These are phyloP conservation scores for Rhagium mordax DNA, from an alignment of 2,888 invertebrate species.

Conservation along the genomic window DNA sequence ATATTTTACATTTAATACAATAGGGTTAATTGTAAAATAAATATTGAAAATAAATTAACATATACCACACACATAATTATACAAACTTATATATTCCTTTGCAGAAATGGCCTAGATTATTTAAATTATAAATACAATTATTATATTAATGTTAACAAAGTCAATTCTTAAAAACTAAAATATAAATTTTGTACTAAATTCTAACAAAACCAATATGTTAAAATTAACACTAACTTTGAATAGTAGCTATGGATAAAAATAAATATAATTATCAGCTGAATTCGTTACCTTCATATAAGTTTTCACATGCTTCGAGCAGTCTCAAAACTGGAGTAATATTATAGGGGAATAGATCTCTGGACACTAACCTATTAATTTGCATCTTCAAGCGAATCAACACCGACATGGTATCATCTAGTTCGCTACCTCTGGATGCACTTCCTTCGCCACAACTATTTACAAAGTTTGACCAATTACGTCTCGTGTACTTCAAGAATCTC, in stretches of 20 bases:
- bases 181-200: constrained; percentile 27
- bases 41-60: constrained; percentile 21
- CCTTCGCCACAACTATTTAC: constrained; percentile 81
- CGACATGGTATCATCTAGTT: constrained; percentile 87
- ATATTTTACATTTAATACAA: constrained; percentile 26
- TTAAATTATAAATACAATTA: constrained; percentile 27
- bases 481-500: constrained; percentile 87
- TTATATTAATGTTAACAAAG: background rate
- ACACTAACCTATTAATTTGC: constrained; percentile 87
- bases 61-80: background rate
- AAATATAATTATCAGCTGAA: constrained; percentile 75
- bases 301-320: constrained; percentile 87
- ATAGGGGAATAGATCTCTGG: constrained; percentile 89
- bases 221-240: constrained; percentile 22
- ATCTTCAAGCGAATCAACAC: constrained; percentile 85
- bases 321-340: constrained; percentile 91
- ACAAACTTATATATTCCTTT: constrained; percentile 25
- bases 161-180: background rate
- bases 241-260: background rate
- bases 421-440: constrained; percentile 68
- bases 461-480: constrained; percentile 88
- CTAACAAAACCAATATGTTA: constrained; percentile 13
- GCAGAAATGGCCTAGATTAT: background rate
- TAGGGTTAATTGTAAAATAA: constrained; percentile 12
- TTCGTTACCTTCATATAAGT: constrained; percentile 88